phyloP scores from a whole-genome alignment of 1,140 invertebrate species.

The Lepidurus packardi region DNA sequence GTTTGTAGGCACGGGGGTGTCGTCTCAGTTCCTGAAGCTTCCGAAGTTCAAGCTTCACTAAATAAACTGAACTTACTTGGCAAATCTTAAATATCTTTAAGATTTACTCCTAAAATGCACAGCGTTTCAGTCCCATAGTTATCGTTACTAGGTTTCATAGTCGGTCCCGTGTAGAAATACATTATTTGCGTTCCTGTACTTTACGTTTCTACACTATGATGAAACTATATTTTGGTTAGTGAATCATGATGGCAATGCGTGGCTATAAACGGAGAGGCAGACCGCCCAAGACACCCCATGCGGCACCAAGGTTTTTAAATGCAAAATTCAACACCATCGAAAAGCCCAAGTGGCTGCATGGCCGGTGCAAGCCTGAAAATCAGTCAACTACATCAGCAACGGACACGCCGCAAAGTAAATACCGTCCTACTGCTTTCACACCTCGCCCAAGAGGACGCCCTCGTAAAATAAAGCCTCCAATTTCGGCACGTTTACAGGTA shows the following conservation, averaged over 20 bases:
- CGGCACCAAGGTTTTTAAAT: constrained; percentile 57
- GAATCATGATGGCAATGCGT: constrained; percentile 67
- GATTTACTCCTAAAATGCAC: too few species aligned
- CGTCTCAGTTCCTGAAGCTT: too few species aligned
- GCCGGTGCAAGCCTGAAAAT: constrained; percentile 56
- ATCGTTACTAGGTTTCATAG: too few species aligned
- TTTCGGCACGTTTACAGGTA: constrained; percentile 48
- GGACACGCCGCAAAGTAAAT: constrained; percentile 39
- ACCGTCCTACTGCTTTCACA: not conserved
- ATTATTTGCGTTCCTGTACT: too few species aligned
- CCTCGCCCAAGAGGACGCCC: constrained; percentile 64
- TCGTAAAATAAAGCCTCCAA: constrained; percentile 64
- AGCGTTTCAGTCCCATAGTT: too few species aligned
- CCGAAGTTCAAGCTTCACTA: too few species aligned
- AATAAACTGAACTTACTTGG: too few species aligned
- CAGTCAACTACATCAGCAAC: constrained; percentile 61
- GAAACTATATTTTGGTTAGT: constrained; percentile 25
- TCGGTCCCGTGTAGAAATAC: too few species aligned
- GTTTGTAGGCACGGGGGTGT: too few species aligned
- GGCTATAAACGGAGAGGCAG: constrained; percentile 78
- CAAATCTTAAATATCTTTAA: too few species aligned
- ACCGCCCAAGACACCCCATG: constrained; percentile 71
- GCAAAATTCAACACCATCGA: constrained; percentile 79
- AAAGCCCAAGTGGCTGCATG: constrained; percentile 81
- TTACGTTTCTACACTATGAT: too few species aligned